phyloP scores from a whole-genome alignment of 1,140 invertebrate genomes.

The Magallana ariakensis region DNA sequence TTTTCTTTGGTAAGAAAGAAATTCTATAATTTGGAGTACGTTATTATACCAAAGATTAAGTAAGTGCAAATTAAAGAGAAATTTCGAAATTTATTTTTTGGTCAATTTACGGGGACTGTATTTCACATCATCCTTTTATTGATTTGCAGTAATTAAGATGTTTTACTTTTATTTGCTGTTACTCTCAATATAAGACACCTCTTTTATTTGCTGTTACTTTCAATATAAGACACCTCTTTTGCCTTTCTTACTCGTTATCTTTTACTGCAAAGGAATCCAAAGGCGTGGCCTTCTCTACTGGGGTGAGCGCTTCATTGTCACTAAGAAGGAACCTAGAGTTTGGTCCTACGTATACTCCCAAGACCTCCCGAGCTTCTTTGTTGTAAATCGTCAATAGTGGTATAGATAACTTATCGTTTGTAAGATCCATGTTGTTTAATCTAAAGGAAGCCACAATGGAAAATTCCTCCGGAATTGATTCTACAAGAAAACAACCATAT shows the following conservation, averaged over 20 bases:
- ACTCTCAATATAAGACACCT: background rate
- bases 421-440: background rate
- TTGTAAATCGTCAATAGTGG: slow-evolving; percentile 48
- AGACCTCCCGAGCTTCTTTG: slow-evolving; percentile 25
- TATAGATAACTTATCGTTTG: slow-evolving; percentile 39
- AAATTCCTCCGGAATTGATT: slow-evolving; percentile 42
- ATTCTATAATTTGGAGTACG: too few relatives aligned
- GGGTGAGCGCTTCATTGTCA: slow-evolving; percentile 21
- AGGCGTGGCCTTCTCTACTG: background rate
- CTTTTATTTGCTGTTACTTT: too few relatives aligned
- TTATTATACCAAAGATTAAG: too few relatives aligned
- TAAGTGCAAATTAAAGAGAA: too few relatives aligned
- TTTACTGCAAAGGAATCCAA: slow-evolving; percentile 43
- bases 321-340: slow-evolving; percentile 40
- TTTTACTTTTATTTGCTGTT: too few relatives aligned
- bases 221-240: background rate
- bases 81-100: too few relatives aligned
- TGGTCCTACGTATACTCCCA: slow-evolving; percentile 33
- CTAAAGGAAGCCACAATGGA: slow-evolving; percentile 47
- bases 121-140: too few relatives aligned
- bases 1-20: too few relatives aligned
- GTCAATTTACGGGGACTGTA: too few relatives aligned
- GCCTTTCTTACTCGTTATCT: slow-evolving; percentile 32
- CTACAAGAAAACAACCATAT: background rate
- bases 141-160: too few relatives aligned